A percentile compares a stretch with the other conserved stretches of the same genome.
Conservation (phyloP, 2,888 invertebrate species). For the Aporophyla nigra region DNA sequence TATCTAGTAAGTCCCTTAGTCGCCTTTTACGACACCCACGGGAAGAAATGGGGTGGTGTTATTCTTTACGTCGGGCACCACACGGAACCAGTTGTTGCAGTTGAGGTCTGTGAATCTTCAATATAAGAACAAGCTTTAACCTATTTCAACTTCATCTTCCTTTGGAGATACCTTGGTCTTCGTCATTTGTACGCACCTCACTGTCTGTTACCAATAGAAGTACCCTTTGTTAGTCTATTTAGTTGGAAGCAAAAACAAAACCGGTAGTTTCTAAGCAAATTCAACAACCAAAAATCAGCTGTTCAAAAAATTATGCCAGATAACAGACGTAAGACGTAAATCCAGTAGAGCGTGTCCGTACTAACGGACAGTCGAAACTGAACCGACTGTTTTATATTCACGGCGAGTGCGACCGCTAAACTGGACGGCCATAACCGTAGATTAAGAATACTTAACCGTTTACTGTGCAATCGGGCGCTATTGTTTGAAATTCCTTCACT, state of each 20-base stretch:
- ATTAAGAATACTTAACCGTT: conserved; percentile 67
- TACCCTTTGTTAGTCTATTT: not conserved
- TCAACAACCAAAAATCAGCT: conserved; percentile 47
- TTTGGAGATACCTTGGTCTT: not conserved
- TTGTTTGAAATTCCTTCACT: conserved; percentile 61
- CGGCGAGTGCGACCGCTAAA: conserved; percentile 59
- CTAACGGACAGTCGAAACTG: conserved; percentile 66
- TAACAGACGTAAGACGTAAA: conserved; percentile 44
- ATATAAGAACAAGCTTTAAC: not conserved
- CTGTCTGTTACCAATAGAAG: not conserved
- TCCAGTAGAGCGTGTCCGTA: conserved; percentile 61
- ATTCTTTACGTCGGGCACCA: too few relatives aligned
- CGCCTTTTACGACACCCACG: too few relatives aligned
- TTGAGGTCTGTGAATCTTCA: not conserved
- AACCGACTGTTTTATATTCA: conserved; percentile 66
- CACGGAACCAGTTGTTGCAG: not conserved
- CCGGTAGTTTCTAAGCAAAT: conserved; percentile 2
- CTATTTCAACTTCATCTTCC: not conserved
- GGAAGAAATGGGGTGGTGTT: too few relatives aligned
- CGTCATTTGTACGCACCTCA: not conserved
- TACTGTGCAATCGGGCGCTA: conserved; percentile 61
- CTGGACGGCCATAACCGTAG: conserved; percentile 67
- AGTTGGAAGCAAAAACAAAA: not conserved
- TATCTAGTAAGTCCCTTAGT: too few relatives aligned
- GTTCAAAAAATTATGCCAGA: conserved; percentile 37